Evolutionary conservation across 2,113 vertebrate species (phyloP), one percentile per base, ranked within the genome.

Genomic region (Cnemophilus loriae): DNA sequence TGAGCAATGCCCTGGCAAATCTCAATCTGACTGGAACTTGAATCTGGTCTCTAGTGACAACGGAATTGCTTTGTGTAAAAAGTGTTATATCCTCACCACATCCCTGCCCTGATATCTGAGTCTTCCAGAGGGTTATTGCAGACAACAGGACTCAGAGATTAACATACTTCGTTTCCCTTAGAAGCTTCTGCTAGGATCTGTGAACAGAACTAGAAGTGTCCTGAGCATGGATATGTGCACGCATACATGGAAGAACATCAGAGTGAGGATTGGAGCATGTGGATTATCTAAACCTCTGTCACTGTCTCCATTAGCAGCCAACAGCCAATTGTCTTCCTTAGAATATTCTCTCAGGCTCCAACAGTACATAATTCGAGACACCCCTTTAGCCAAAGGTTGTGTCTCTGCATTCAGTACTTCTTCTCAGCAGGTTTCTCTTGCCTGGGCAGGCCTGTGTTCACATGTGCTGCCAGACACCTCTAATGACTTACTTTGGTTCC

Each of bases 401-500:
- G 41, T 44, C 44, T 81, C 65, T 67, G 89, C 50, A 19, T 37
- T 79, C 52, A 52, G 2, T 55, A 33, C 47, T 44, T 55, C 30
- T 28, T 81, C 60, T 67, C 39, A 60, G 37, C 33, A 71, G n/a
- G 28, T 67, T 75, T 82, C 52, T 74, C 21, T 82, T 78, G 56
- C 42, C 33, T 67, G 1, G 15, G 32, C 32, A 12, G 49, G 42
- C 28, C 28, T 47, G 30, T 42, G 23, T 23, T 80, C 20, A 7
- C 11, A 18, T 56, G 57, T 73, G 61, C 49, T 85, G 53, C 83
- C n/a, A 73, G 3, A 70, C 27, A 12, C 13, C 22, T 77, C 76
- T 93, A 67, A 94, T 77, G 35, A 75, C n/a, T 75, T 81, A 3
- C 21, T 85, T 95, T 89, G 64, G 4, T 96, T 98, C 53, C 91